Evolutionary conservation across 1,140 invertebrate genomes (phyloP).

Genomic region (Zaprionus ghesquierei): DNA sequence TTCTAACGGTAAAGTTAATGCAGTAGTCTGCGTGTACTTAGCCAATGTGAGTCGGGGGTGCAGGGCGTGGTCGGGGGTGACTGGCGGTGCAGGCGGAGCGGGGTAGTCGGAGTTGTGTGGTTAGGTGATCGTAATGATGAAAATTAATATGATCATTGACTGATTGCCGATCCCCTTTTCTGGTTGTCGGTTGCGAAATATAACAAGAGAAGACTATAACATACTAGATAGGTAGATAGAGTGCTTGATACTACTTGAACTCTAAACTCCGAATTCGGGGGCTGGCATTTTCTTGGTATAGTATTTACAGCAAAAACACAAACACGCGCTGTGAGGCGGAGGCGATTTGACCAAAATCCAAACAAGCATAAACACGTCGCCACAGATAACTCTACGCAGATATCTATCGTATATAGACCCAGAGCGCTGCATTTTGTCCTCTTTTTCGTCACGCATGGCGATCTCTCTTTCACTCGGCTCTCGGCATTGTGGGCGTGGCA

Average conservation of each 20-base stretch:
- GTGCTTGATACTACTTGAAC: background rate
- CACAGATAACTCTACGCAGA: background rate
- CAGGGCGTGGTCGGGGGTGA: too few relatives aligned
- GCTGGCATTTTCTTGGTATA: constrained; percentile 7
- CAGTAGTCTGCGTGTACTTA: constrained; percentile 21
- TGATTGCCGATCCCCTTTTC: background rate
- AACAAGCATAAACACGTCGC: constrained; percentile 73
- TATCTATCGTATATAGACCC: constrained; percentile 4
- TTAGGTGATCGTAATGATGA: constrained; percentile 23
- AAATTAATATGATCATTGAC: background rate
- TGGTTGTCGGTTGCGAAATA: background rate
- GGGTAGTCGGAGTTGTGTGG: background rate
- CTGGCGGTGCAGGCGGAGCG: constrained; percentile 3
- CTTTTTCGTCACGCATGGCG: constrained; percentile 42
- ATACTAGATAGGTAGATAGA: background rate
- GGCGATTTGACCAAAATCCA: constrained; percentile 56
- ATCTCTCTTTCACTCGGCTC: background rate
- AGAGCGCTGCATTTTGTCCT: constrained; percentile 20
- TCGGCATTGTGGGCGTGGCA: constrained; percentile 18
- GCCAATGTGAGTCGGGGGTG: constrained; percentile 1
- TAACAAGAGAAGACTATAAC: constrained; percentile 3
- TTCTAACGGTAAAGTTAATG: background rate
- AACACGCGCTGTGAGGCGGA: constrained; percentile 55
- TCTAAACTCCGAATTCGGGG: background rate
- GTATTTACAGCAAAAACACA: constrained; percentile 66